Percentiles rank a stretch among this genome's conserved stretches.
Evolutionary conservation across 2,888 invertebrate genomes (phyloP).

Genomic region (Geotrupes spiniger): DNA sequence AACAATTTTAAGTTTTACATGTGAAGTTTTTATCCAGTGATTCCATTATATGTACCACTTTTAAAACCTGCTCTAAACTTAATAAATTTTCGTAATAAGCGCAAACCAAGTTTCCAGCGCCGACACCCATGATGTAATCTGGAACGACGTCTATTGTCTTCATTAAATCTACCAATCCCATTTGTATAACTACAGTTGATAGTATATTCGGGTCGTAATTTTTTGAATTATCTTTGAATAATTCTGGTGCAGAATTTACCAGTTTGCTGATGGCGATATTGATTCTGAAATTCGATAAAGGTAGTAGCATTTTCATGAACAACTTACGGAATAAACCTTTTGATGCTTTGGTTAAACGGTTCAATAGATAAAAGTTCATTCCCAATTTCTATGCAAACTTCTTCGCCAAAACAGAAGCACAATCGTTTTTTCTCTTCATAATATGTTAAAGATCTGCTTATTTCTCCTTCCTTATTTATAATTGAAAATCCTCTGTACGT

Average conservation of each 20-base stretch:
- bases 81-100: slow-evolving; percentile 6
- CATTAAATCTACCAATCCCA: slow-evolving; percentile 5
- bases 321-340: too few species aligned
- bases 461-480: not conserved
- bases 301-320: too few species aligned
- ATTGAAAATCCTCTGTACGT: slow-evolving; percentile 6
- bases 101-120: slow-evolving; percentile 7
- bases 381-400: not conserved
- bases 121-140: not conserved
- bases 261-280: too few species aligned
- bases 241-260: too few species aligned
- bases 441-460: not conserved
- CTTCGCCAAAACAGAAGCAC: not conserved
- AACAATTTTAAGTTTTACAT: too few species aligned
- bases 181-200: slow-evolving; percentile 1
- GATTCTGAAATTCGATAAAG: too few species aligned
- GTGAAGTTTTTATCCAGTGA: too few species aligned
- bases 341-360: too few species aligned
- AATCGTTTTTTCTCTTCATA: not conserved
- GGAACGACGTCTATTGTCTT: slow-evolving; percentile 3
- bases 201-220: too few species aligned
- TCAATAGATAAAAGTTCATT: not conserved
- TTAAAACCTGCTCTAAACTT: slow-evolving; percentile 8
- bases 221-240: too few species aligned
- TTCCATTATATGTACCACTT: not conserved